Base-by-base conservation (phyloP, 2,888 invertebrate species). In the Monopis laevigella region DNA sequence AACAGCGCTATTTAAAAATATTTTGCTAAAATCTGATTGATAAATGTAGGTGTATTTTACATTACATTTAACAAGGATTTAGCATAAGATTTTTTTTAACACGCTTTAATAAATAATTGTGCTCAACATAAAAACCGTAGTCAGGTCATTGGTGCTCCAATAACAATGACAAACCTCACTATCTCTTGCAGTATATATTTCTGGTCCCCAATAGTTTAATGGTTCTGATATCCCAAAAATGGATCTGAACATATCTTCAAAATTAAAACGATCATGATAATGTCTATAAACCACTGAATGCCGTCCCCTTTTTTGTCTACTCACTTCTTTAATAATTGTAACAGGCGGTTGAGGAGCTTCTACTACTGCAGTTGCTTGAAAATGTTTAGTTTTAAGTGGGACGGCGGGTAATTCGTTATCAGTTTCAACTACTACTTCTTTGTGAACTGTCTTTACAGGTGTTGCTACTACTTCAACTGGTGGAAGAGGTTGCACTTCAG, bases 241-340 rank as follows among this genome's bases (percentile, higher is more conserved):
- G 48, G 56, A 54, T 47, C 54, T 59, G 47, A 63, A 51, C 41
- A 63, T 40, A 45, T 51, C 46, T 51, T 60, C 54, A 45, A 65
- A 58, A 48, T 50, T 46, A 47, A 54, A 43, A 43, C 43, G 47
- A 17, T 43, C 44, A 47, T 50, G 45, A 43, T 47, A 30, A 45
- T 41, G 46, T 26, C 12, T 24, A 10, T 3, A 34, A 41, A 45
- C 46, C 41, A 43, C 48, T 19, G 41, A 40, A 30, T 45, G 30
- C 16, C 44, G 36, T 47, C 41, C 43, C 53, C 51, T 48, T 17
- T 36, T 12, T 39, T 5, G 17, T 28, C 52, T 64, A 75, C 75
- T 75, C 65, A 78, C 75, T 65, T 78, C 73, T 60, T 73, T 67
- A 1, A 65, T 58, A 42, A 65, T 36, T 12, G 36, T 36, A 16